phyloP scores from a whole-genome alignment of 2,888 invertebrate species.

The Nowickia ferox region DNA sequence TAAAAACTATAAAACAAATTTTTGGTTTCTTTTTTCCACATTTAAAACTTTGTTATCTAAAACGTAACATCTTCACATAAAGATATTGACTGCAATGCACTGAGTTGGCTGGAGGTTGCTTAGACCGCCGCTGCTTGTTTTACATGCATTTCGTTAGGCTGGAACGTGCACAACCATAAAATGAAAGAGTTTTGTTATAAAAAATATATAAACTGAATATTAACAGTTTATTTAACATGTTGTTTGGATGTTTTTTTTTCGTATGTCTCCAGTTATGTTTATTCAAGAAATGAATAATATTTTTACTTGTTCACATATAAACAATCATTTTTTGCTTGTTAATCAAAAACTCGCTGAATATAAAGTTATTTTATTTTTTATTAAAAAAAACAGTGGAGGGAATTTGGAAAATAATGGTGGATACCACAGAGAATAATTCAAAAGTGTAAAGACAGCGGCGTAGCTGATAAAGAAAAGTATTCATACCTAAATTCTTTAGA shows the following conservation, averaged over 20 bases:
- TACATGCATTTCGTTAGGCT: constrained; percentile 18
- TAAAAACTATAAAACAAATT: constrained; percentile 33
- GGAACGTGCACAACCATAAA: constrained; percentile 54
- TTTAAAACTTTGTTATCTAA: constrained; percentile 57
- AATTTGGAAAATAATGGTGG: no score
- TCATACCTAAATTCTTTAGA: no score
- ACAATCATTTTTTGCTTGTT: no score
- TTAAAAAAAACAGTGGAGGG: no score
- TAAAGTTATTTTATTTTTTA: no score
- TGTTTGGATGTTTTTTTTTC: constrained; percentile 2
- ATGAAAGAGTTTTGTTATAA: not conserved
- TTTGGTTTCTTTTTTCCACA: constrained; percentile 5
- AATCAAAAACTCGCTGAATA: no score
- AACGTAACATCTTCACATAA: constrained; percentile 58
- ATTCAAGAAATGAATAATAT: constrained; percentile 16
- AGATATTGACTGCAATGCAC: not conserved
- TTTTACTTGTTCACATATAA: not conserved
- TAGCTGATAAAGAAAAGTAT: no score
- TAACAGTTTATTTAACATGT: constrained; percentile 35
- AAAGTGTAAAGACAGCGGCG: no score
- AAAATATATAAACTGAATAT: constrained; percentile 51
- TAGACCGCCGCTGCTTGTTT: constrained; percentile 17
- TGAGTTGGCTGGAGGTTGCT: not conserved
- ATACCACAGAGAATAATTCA: no score
- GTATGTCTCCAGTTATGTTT: not conserved